Evolutionary conservation across 1,140 invertebrate genomes (phyloP).

Genomic region (Aplysia californica): DNA sequence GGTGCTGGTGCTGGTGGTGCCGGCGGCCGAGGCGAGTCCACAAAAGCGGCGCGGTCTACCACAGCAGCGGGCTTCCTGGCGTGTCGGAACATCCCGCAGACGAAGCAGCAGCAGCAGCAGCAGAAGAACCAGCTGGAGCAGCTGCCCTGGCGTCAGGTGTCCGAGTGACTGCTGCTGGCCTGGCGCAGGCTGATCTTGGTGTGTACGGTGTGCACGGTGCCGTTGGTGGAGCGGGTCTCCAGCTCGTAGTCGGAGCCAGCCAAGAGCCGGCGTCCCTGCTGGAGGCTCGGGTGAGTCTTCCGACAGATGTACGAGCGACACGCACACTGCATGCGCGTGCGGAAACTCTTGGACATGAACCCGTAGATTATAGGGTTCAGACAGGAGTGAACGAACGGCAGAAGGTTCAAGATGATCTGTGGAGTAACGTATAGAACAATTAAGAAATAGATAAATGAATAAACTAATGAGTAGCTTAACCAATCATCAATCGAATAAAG

Average conservation of each 20-base stretch:
- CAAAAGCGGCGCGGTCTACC: too few relatives aligned
- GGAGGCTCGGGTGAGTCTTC: constrained; percentile 1
- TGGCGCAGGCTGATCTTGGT: constrained; percentile 38
- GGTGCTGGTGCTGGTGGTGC: too few relatives aligned
- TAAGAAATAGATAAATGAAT: too few relatives aligned
- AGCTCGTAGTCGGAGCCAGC: constrained; percentile 35
- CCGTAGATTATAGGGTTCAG: constrained; percentile 71
- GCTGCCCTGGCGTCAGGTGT: constrained; percentile 26
- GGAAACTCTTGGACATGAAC: constrained; percentile 71
- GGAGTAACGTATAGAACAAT: constrained; percentile 23
- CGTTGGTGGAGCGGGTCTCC: constrained; percentile 33
- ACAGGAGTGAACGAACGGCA: constrained; percentile 62
- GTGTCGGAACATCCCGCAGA: neutral
- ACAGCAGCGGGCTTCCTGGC: neutral
- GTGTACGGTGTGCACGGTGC: constrained; percentile 34
- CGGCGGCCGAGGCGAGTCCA: too few relatives aligned
- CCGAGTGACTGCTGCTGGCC: constrained; percentile 29
- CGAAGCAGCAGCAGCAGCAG: constrained; percentile 18
- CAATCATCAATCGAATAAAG: too few relatives aligned
- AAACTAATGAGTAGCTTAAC: too few relatives aligned
- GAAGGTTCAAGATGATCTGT: constrained; percentile 45
- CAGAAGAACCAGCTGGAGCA: constrained; percentile 18
- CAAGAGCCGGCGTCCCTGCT: constrained; percentile 2
- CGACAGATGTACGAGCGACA: constrained; percentile 38
- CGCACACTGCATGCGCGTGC: constrained; percentile 61